Conservation (phyloP, 2,113 vertebrate genomes). For the Pituophis catenifer region DNA sequence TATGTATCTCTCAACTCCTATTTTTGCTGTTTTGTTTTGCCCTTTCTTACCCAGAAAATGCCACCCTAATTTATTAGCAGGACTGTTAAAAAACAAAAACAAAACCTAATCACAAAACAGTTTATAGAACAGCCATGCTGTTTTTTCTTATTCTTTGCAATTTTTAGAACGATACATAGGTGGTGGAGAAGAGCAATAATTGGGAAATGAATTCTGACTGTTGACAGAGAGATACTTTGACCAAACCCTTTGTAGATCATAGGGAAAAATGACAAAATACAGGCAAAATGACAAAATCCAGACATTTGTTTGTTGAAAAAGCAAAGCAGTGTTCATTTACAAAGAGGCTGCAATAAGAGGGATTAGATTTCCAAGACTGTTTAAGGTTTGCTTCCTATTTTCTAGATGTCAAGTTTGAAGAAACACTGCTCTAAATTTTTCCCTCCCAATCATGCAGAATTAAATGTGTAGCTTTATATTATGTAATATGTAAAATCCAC, state of each 20-base stretch:
- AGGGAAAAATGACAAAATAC: background rate
- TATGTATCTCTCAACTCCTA: conserved; percentile 30
- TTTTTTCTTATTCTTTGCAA: background rate
- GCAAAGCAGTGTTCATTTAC: background rate
- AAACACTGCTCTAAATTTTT: background rate
- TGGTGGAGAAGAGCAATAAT: background rate
- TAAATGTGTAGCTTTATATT: background rate
- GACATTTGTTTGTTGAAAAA: background rate
- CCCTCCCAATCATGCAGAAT: too few species aligned
- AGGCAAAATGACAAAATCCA: too few species aligned
- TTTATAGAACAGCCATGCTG: conserved; percentile 37
- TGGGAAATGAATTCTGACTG: background rate
- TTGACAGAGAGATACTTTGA: conserved; percentile 33
- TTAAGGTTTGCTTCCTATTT: background rate
- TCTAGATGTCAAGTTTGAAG: background rate
- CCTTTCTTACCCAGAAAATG: conserved; percentile 38
- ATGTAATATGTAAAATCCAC: background rate
- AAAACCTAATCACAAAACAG: conserved; percentile 41
- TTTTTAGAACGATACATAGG: background rate
- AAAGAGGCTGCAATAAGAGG: background rate
- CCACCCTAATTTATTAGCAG: conserved; percentile 53
- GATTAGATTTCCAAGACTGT: background rate
- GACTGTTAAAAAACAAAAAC: conserved; percentile 54
- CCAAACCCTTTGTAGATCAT: conserved; percentile 55
- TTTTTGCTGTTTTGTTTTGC: conserved; percentile 6